A percentile compares a stretch with the other conserved stretches of the same genome.
phyloP scores from a whole-genome alignment of 2,113 vertebrate genomes.

The Tichodroma muraria region DNA sequence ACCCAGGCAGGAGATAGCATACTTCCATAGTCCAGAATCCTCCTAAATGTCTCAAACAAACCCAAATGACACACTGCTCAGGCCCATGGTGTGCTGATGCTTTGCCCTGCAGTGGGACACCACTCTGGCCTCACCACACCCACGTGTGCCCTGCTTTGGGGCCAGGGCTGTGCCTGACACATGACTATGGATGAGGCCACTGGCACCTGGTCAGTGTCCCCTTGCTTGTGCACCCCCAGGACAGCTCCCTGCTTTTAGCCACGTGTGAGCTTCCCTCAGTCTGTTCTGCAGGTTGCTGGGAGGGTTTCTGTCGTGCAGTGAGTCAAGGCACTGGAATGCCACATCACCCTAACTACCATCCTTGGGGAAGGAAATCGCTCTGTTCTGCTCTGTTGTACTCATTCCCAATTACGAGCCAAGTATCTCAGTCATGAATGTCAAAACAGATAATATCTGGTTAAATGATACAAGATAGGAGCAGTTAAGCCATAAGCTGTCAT shows the following conservation, averaged over 20 bases:
- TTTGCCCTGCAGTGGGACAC: neutral
- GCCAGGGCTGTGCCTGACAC: neutral
- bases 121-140: too few species aligned
- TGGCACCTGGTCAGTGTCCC: neutral
- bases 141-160: accelerated
- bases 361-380: slow-evolving; percentile 12
- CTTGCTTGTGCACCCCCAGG: neutral
- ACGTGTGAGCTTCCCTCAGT: accelerated
- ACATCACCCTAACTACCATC: too few species aligned
- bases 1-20: neutral
- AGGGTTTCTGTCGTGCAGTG: neutral
- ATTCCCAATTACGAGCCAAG: slow-evolving; percentile 14
- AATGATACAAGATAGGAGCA: slow-evolving; percentile 20
- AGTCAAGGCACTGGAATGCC: neutral
- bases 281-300: neutral
- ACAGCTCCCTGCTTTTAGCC: neutral
- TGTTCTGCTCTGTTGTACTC: slow-evolving; percentile 34
- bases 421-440: slow-evolving; percentile 49
- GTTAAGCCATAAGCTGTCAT: slow-evolving; percentile 49
- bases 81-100: accelerated
- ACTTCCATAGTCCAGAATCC: neutral
- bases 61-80: neutral
- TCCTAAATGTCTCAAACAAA: neutral
- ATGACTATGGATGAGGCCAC: accelerated
- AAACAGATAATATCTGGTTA: slow-evolving; percentile 49